These are phyloP conservation scores for Argyrosomus regius DNA, from an alignment of 2,797 vertebrate genomes.

Conservation along the genomic window DNA sequence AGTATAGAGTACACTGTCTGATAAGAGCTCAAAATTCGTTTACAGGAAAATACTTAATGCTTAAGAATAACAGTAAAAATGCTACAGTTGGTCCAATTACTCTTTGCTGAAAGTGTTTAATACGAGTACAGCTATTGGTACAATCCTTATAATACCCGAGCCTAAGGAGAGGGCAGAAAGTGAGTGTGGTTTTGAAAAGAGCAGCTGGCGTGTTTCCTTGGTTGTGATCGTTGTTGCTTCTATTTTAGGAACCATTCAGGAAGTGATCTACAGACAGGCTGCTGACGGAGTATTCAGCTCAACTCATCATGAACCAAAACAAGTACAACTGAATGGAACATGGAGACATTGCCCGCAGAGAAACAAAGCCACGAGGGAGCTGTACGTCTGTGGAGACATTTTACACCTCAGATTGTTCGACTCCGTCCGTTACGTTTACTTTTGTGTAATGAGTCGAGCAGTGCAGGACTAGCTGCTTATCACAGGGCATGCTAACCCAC, in stretches of 20 bases:
- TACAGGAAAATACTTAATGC: no score
- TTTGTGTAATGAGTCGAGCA: not conserved
- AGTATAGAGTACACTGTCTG: not conserved
- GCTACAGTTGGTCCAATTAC: not conserved
- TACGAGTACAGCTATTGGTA: not conserved
- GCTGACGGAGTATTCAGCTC: slow-evolving; percentile 61
- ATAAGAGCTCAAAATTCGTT: not conserved
- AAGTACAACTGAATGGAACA: slow-evolving; percentile 25
- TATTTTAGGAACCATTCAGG: slow-evolving; percentile 84
- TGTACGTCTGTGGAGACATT: not conserved
- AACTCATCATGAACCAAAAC: slow-evolving; percentile 50
- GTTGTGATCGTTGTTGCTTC: slow-evolving; percentile 79
- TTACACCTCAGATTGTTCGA: not conserved
- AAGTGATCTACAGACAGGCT: slow-evolving; percentile 80
- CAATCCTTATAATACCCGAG: slow-evolving; percentile 30
- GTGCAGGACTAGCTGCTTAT: not conserved
- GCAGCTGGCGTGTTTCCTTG: slow-evolving; percentile 79
- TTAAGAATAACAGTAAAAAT: not conserved
- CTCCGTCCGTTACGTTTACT: not conserved
- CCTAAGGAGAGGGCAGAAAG: slow-evolving; percentile 54
- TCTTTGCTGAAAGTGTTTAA: not conserved
- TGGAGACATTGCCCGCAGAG: slow-evolving; percentile 3
- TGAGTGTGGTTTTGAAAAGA: slow-evolving; percentile 70
- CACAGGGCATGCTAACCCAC: not conserved
- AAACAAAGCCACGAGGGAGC: not conserved